Conservation (phyloP, 2,797 vertebrate genomes). For the Enteromius fasciolatus region DNA sequence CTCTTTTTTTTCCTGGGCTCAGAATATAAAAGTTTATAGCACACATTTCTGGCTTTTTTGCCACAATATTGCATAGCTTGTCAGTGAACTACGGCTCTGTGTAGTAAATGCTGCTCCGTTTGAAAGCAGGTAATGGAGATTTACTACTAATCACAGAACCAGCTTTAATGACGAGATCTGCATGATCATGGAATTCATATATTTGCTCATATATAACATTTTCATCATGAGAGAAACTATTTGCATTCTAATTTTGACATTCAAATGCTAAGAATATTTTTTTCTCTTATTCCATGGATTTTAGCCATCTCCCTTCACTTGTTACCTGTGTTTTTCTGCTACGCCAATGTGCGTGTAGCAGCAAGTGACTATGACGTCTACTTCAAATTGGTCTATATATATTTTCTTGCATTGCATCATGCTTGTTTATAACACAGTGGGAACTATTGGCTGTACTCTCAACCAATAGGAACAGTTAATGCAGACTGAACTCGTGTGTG, state of each 20-base stretch:
- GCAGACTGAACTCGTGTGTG: slow-evolving; percentile 3
- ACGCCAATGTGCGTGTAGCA: neutral
- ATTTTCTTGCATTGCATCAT: neutral
- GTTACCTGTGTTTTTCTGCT: neutral
- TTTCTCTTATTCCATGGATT: neutral
- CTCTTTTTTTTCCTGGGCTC: no score
- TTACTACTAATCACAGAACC: no score
- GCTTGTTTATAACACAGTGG: neutral
- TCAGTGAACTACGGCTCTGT: no score
- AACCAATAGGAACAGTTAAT: slow-evolving; percentile 19
- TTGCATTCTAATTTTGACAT: neutral
- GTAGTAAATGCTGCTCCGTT: no score
- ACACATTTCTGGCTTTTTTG: no score
- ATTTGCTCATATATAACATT: no score
- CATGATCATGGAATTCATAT: no score
- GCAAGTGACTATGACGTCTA: neutral
- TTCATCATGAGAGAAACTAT: no score
- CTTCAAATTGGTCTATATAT: neutral
- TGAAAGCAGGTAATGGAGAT: no score
- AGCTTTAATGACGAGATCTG: no score
- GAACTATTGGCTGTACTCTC: neutral
- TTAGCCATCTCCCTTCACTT: neutral
- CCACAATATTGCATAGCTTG: no score
- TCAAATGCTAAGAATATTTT: neutral
- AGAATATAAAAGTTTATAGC: no score